A percentile compares a stretch with the other conserved stretches of the same genome.
Evolutionary conservation across 2,888 invertebrate genomes (phyloP).

Genomic region (Drosophila nr. perissopoda): DNA sequence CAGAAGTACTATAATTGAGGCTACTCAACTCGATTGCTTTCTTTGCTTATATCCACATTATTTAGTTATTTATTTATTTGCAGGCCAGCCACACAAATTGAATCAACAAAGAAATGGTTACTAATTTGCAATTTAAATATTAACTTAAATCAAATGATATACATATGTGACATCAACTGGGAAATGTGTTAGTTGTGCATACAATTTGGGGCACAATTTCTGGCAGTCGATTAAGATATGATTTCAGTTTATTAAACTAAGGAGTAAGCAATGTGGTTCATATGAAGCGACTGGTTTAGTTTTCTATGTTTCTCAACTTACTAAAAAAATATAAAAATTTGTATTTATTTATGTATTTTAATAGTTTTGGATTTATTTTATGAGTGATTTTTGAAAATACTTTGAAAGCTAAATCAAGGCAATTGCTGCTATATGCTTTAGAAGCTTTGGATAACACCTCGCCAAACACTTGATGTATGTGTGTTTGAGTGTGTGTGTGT

Average conservation of each 20-base stretch:
- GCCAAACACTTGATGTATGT: constrained; percentile 3
- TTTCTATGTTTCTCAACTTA: background rate
- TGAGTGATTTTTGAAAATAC: background rate
- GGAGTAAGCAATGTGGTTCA: background rate
- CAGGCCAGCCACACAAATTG: background rate
- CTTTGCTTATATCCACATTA: background rate
- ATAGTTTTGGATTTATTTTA: background rate
- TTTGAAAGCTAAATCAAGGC: background rate
- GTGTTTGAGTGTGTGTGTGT: constrained; percentile 5
- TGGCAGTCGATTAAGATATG: background rate
- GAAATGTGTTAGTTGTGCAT: background rate
- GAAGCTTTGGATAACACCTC: constrained; percentile 26
- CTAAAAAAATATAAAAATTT: background rate
- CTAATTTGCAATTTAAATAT: background rate
- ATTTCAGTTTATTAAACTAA: background rate
- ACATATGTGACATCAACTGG: background rate
- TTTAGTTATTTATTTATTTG: constrained; percentile 13
- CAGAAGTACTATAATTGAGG: background rate
- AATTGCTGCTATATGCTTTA: background rate
- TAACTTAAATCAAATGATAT: background rate
- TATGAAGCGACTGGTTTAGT: background rate
- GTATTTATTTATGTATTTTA: background rate
- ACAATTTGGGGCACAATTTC: background rate
- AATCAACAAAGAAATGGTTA: background rate
- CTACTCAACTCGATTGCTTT: background rate